Base-by-base conservation (phyloP, 2,888 invertebrate genomes). In the Frankliniella intonsa region DNA sequence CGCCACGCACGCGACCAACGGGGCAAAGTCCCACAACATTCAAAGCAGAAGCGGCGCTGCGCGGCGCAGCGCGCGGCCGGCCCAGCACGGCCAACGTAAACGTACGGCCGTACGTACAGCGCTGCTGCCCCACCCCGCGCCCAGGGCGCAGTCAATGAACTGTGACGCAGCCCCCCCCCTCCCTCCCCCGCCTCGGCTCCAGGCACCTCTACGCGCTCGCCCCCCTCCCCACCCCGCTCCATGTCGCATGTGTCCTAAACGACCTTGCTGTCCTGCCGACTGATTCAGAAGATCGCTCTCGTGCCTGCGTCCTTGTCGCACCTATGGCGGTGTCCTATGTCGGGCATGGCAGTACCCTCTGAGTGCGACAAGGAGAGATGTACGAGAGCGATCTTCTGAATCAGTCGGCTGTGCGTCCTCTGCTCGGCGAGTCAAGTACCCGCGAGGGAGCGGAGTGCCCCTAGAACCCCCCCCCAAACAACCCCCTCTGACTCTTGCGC, bases 141-240 rank as follows among this genome's bases (percentile, higher is more conserved):
- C 69, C 69, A 12, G 22, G 25, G 69, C 62, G 62, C 69, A 76
- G 69, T 76, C 69, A 76, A 76, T 76, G 69, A 76, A 76, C 69
- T 76, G 62, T 19, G 62, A 62, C 62, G 62, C 62, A 17, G 69
- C 69, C 25, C 22, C 69, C n/a, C 69, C 7, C 69, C 69, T 22
- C 11, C 22, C 69, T 22, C 69, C 69, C 3, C 25, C 69, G 5
- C 69, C 69, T 12, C 10, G n/a, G n/a, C 69, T 22, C 22, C 69
- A 12, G 22, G 69, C 69, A 25, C n/a, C 69, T 22, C 69, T 22
- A 22, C 69, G 22, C 69, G 25, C 69, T 10, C 25, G 25, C 69
- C 22, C n/a, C 69, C 69, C 69, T 22, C 25, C 25, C 69, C 25
- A 22, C 22, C 12, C 22, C 69, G 22, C 8, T 22, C 25, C 69